A percentile compares a stretch with the other conserved stretches of the same genome.
Evolutionary conservation across 2,113 vertebrate species (phyloP).

Genomic region (Halcyon malimbica): DNA sequence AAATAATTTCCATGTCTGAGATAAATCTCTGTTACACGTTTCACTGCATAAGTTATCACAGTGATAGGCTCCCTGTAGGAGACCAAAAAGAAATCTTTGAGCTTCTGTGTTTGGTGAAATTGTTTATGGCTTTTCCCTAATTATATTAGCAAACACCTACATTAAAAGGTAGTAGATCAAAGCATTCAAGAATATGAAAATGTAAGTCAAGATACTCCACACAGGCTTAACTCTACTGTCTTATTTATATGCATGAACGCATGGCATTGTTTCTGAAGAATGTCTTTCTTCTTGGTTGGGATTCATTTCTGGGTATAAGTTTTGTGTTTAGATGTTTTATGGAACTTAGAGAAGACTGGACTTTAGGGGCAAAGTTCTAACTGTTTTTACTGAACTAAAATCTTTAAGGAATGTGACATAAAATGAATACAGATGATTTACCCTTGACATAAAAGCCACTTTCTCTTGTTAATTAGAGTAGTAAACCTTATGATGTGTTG

Average conservation of each 20-base stretch:
- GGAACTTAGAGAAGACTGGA: neutral
- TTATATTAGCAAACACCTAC: conserved; percentile 35
- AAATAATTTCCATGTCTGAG: conserved; percentile 1
- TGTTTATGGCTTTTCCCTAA: conserved; percentile 41
- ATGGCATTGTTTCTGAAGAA: conserved; percentile 26
- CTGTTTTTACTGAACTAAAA: neutral
- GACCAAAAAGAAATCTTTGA: neutral
- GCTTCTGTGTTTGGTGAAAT: neutral
- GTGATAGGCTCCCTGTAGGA: neutral
- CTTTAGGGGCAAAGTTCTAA: neutral
- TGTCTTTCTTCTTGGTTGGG: neutral
- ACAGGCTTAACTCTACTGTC: neutral
- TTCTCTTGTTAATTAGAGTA: neutral
- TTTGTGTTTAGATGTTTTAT: neutral
- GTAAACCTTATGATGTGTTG: neutral
- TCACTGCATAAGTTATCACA: neutral
- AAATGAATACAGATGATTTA: neutral
- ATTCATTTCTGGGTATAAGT: neutral
- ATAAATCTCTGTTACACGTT: neutral
- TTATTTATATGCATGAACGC: conserved; percentile 24
- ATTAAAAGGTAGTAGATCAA: conserved; percentile 53
- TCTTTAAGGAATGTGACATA: neutral
- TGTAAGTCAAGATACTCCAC: neutral
- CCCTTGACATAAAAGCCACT: neutral
- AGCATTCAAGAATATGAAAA: conserved; percentile 20